phyloP scores from a whole-genome alignment of 2,797 vertebrate species.

The Morus bassanus region DNA sequence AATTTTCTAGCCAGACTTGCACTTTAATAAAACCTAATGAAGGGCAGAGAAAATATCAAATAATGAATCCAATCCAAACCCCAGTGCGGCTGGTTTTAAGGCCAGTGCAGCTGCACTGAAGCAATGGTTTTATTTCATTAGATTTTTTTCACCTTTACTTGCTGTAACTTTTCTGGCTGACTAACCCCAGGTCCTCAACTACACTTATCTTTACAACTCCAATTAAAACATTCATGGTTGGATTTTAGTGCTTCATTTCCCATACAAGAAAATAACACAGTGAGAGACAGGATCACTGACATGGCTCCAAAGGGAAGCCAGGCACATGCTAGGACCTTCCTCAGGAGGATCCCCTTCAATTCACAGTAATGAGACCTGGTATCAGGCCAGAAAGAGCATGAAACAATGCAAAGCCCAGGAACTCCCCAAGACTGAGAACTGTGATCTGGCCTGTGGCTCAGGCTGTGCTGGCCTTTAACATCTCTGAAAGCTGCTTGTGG shows the following conservation, averaged over 20 bases:
- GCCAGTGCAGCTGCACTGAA: background rate
- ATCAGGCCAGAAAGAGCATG: background rate
- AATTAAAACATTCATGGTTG: background rate
- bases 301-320: background rate
- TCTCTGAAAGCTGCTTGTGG: background rate
- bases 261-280: background rate
- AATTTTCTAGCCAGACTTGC: background rate
- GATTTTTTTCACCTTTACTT: background rate
- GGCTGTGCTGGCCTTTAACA: background rate
- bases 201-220: background rate
- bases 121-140: background rate
- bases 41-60: background rate
- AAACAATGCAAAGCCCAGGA: background rate
- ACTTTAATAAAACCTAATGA: background rate
- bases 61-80: background rate
- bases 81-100: background rate
- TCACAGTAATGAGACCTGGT: background rate
- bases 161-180: slow-evolving; percentile 5
- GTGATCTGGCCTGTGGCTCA: background rate
- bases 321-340: background rate
- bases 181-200: background rate
- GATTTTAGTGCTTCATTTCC: background rate
- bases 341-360: background rate
- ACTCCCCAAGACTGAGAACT: rapidly evolving
- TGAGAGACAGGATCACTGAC: background rate